These are phyloP conservation scores for Tachyglossus aculeatus DNA, from an alignment of 2,797 vertebrate genomes.

Conservation along the genomic window DNA sequence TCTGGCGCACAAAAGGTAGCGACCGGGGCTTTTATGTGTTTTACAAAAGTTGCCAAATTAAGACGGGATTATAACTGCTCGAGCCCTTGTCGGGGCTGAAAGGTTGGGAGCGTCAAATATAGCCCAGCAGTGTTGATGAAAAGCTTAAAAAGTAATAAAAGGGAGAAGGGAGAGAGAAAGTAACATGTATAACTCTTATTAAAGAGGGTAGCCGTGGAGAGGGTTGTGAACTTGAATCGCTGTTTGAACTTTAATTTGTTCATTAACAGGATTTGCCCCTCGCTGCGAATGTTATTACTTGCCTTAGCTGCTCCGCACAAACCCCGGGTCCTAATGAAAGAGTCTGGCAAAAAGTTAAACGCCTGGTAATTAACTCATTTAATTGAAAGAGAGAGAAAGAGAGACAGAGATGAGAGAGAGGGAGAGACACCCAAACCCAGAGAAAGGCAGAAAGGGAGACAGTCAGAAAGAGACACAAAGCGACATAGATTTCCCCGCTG, in stretches of 20 bases:
- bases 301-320: constrained; percentile 74
- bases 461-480: too few species aligned
- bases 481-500: too few species aligned
- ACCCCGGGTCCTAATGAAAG: constrained; percentile 75
- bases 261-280: constrained; percentile 86
- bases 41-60: constrained; percentile 81
- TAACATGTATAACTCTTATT: constrained; percentile 81
- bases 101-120: constrained; percentile 66
- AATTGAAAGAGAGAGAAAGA: constrained; percentile 61
- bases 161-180: constrained; percentile 69
- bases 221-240: constrained; percentile 81
- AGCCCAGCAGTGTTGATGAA: constrained; percentile 70
- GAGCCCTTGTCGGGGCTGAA: constrained; percentile 65
- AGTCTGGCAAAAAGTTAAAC: constrained; percentile 82
- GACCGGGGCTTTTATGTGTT: constrained; percentile 72
- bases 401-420: constrained; percentile 21
- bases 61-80: constrained; percentile 76
- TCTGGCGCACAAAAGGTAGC: constrained; percentile 61
- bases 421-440: too few species aligned
- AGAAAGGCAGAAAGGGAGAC: too few species aligned
- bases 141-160: constrained; percentile 83
- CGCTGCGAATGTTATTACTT: constrained; percentile 83
- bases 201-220: constrained; percentile 73
- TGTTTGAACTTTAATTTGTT: constrained; percentile 88
- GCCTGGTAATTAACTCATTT: constrained; percentile 75